A percentile compares a stretch with the other conserved stretches of the same genome.
Evolutionary conservation across 2,888 invertebrate genomes (phyloP).

Genomic region (Drosophila affinis): DNA sequence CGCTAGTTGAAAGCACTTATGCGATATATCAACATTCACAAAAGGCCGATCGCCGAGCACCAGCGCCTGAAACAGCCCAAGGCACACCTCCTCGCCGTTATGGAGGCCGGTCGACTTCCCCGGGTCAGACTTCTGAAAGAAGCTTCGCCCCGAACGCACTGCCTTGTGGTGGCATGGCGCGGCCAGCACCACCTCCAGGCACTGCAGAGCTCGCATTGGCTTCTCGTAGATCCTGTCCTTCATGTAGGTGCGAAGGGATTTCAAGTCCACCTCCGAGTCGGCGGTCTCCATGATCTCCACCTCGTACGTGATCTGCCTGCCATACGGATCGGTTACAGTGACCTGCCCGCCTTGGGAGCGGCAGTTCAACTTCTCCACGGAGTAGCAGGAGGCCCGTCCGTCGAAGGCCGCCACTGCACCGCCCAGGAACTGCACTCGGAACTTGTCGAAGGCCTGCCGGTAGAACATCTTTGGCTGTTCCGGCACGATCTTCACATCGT

Average conservation of each 20-base stretch:
- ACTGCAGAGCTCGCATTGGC: conserved; percentile 85
- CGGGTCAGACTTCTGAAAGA: conserved; percentile 86
- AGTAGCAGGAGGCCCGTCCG: conserved; percentile 88
- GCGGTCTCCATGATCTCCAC: conserved; percentile 73
- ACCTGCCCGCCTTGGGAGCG: conserved; percentile 49
- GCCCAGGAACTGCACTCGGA: conserved; percentile 82
- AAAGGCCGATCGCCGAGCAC: conserved; percentile 94
- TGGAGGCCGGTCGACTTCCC: conserved; percentile 85
- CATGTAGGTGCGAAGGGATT: conserved; percentile 75
- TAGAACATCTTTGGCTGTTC: conserved; percentile 88
- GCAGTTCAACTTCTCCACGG: conserved; percentile 51
- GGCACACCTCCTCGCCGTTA: conserved; percentile 94
- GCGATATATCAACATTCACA: conserved; percentile 95
- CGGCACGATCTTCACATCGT: conserved; percentile 90
- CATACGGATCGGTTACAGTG: conserved; percentile 64
- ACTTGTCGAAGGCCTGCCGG: conserved; percentile 84
- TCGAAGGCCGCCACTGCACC: conserved; percentile 88
- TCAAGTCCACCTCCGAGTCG: conserved; percentile 68
- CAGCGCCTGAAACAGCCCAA: conserved; percentile 96
- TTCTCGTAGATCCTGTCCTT: conserved; percentile 78
- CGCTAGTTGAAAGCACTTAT: conserved; percentile 89
- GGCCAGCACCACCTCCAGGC: conserved; percentile 88
- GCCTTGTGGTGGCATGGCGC: conserved; percentile 82
- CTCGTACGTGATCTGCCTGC: conserved; percentile 60
- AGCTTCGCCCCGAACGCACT: conserved; percentile 86